phyloP scores from a whole-genome alignment of 2,888 invertebrate genomes.

The Eupeodes latifasciatus region DNA sequence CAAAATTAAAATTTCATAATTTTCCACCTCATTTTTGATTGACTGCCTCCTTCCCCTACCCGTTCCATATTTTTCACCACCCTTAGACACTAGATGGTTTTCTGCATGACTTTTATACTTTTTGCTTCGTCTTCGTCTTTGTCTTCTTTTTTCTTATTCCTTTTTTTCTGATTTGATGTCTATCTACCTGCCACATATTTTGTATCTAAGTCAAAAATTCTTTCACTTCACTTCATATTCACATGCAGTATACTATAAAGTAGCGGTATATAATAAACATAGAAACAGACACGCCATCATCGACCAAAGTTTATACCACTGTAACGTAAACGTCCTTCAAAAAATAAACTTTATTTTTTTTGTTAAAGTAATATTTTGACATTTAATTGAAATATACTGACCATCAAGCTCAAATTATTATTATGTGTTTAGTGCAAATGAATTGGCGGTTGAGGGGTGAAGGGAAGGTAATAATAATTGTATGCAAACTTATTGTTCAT shows the following conservation, averaged over 20 bases:
- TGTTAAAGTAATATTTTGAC: constrained; percentile 39
- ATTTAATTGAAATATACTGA: constrained; percentile 76
- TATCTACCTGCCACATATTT: constrained; percentile 48
- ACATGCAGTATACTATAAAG: constrained; percentile 4
- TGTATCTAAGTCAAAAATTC: constrained; percentile 51
- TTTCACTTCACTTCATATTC: constrained; percentile 18
- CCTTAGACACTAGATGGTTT: background rate
- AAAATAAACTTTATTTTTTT: constrained; percentile 38
- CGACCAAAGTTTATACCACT: constrained; percentile 45
- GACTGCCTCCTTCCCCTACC: constrained; percentile 24
- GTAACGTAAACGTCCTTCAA: constrained; percentile 40
- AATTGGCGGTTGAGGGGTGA: constrained; percentile 44
- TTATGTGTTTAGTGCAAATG: constrained; percentile 66
- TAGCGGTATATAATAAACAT: background rate
- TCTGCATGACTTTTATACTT: constrained; percentile 12
- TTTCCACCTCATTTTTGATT: constrained; percentile 65
- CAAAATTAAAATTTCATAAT: constrained; percentile 76
- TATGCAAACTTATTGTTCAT: constrained; percentile 6
- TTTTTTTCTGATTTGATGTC: constrained; percentile 18
- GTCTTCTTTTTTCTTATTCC: background rate
- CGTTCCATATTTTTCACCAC: too few relatives aligned
- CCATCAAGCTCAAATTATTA: constrained; percentile 54
- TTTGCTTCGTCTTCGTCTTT: background rate
- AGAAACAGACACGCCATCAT: constrained; percentile 4
- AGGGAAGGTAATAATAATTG: background rate